phyloP scores from a whole-genome alignment of 1,140 invertebrate species.

The Metaphire vulgaris region DNA sequence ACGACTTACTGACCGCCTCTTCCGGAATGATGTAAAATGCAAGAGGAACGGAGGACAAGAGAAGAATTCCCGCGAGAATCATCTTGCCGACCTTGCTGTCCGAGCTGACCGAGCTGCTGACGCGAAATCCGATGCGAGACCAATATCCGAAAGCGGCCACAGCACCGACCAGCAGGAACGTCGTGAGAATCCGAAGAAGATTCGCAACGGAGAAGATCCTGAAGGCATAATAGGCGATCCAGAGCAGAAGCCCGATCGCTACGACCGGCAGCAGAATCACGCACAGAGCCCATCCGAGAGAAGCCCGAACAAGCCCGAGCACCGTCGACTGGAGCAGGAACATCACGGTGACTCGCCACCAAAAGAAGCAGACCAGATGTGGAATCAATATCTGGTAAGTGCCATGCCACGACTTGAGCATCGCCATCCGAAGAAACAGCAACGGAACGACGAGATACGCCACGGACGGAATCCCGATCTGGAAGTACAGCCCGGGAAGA shows the following conservation, averaged over 20 bases:
- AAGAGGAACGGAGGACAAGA: constrained; percentile 20
- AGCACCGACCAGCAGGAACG: constrained; percentile 11
- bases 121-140: constrained; percentile 22
- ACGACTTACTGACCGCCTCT: neutral
- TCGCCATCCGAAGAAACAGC: constrained; percentile 27
- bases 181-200: constrained; percentile 20
- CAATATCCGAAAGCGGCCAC: constrained; percentile 21
- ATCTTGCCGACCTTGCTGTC: constrained; percentile 8
- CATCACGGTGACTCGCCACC: constrained; percentile 27
- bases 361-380: constrained; percentile 30
- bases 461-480: constrained; percentile 26
- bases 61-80: constrained; percentile 8
- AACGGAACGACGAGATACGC: constrained; percentile 20
- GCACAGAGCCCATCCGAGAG: constrained; percentile 17
- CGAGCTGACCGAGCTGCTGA: constrained; percentile 14
- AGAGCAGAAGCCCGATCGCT: constrained; percentile 9
- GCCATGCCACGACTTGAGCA: constrained; percentile 21
- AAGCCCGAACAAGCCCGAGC: constrained; percentile 23
- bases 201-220: constrained; percentile 19
- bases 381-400: constrained; percentile 29
- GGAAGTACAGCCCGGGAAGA: constrained; percentile 12
- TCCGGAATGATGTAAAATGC: constrained; percentile 9
- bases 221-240: constrained; percentile 6
- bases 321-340: constrained; percentile 25
- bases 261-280: constrained; percentile 25